phyloP scores from a whole-genome alignment of 2,797 vertebrate genomes.

The Tapera naevia region DNA sequence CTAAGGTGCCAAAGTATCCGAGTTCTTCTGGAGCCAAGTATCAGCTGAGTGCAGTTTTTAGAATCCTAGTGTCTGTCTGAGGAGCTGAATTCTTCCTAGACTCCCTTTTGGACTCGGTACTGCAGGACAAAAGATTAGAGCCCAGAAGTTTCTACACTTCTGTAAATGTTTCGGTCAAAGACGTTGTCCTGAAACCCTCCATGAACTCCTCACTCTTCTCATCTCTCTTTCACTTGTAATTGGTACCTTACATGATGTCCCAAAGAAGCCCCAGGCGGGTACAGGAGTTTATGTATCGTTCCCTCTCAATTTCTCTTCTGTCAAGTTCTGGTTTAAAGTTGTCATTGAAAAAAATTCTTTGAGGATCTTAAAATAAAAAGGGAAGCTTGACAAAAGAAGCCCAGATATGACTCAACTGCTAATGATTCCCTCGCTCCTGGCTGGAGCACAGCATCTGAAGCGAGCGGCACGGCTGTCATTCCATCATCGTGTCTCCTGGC shows the following conservation, averaged over 20 bases:
- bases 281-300: neutral
- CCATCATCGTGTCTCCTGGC: neutral
- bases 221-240: neutral
- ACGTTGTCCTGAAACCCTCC: neutral
- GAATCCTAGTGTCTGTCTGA: neutral
- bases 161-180: neutral
- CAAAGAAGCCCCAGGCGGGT: neutral
- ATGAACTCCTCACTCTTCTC: neutral
- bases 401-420: conserved; percentile 42
- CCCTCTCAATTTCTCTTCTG: neutral
- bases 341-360: conserved; percentile 14
- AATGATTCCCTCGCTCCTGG: conserved; percentile 37
- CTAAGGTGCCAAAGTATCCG: neutral
- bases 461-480: conserved; percentile 4
- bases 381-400: conserved; percentile 36
- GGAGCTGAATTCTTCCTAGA: neutral
- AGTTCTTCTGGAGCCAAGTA: neutral
- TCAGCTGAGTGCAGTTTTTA: neutral
- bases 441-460: conserved; percentile 8
- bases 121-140: neutral
- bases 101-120: neutral
- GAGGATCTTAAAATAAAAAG: conserved; percentile 51
- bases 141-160: neutral
- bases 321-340: neutral
- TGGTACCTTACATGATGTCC: neutral